Base-by-base conservation (phyloP, 23 tunicate species). In the Trididemnum clinides region DNA sequence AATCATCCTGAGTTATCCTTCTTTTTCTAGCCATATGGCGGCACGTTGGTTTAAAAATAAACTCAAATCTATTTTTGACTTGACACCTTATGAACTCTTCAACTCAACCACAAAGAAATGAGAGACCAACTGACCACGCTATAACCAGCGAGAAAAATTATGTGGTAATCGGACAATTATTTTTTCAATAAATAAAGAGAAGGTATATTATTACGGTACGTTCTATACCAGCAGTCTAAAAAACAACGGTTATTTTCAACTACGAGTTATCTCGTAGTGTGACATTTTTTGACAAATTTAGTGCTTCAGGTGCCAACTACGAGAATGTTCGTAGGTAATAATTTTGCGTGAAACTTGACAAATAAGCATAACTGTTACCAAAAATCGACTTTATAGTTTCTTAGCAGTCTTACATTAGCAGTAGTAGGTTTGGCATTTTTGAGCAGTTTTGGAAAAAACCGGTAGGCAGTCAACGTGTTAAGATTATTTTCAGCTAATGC, bases 201-300 rank as follows among this genome's bases (percentile, higher is more conserved):
- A 15, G 54, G 10, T 44, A 44, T 7, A 15, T 44, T 44, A 7
- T 44, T 44, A 15, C 10, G 15, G 54, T 44, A 44, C 12, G 10
- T 44, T 44, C 15, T 44, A 62, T 62, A 15, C 69, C 23, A 4
- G 6, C 54, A 15, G 54, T 44, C 54, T 44, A 12, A 26, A 12
- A 62, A 62, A 62, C 18, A 62, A 62, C 18, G 27, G 69, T 62
- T 26, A 62, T 62, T 62, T 62, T 62, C 69, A 62, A 21, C 69
- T 21, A 62, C 27, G 69, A 62, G 69, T 62, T 62, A 62, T 62
- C 69, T 62, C 69, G 69, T 62, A 12, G 69, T 15, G n/a, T n/a
- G n/a, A n/a, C 54, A 44, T 7, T 44, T 7, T 44, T 44, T 44
- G 54, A 44, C 15, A 44, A 44, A 44, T 62, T 62, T 62, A 26